A percentile compares a stretch with the other conserved stretches of the same genome.
phyloP scores from a whole-genome alignment of 1,140 invertebrate species.

The Paramacrobiotus metropolitanus region DNA sequence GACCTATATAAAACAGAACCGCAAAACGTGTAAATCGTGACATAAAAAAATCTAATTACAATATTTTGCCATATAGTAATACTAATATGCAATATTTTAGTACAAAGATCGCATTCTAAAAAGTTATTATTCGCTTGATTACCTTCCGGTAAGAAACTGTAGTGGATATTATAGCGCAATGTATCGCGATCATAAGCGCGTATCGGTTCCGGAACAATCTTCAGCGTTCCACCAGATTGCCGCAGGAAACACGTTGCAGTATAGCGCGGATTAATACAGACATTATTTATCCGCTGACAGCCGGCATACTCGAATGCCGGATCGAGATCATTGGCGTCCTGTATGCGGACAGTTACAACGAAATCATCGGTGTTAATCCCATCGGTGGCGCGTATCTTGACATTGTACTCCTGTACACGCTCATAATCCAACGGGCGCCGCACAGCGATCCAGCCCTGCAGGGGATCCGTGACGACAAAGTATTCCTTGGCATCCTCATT shows the following conservation, averaged over 20 bases:
- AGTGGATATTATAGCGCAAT: constrained; percentile 48
- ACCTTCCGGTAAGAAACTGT: constrained; percentile 32
- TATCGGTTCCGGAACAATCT: constrained; percentile 60
- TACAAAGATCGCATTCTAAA: background rate
- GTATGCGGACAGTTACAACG: background rate
- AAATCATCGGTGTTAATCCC: constrained; percentile 1
- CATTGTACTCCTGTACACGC: background rate
- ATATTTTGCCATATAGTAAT: background rate
- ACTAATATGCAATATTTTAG: background rate
- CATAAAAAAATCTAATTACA: background rate
- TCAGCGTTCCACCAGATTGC: constrained; percentile 39
- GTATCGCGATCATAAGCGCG: constrained; percentile 68
- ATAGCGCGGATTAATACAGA: constrained; percentile 14
- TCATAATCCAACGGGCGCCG: background rate
- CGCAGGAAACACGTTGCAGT: constrained; percentile 6
- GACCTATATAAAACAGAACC: constrained; percentile 9
- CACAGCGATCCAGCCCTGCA: constrained; percentile 5
- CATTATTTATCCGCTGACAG: constrained; percentile 20
- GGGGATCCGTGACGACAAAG: constrained; percentile 3
- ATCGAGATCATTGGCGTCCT: background rate
- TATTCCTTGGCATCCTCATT: constrained; percentile 4
- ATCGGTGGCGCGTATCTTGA: constrained; percentile 2
- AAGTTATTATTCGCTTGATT: background rate
- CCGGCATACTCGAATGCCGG: constrained; percentile 25
- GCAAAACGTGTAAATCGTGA: background rate